A percentile compares a stretch with the other conserved stretches of the same genome.
Evolutionary conservation across 2,797 vertebrate genomes (phyloP).

Genomic region (Potorous gilbertii): DNA sequence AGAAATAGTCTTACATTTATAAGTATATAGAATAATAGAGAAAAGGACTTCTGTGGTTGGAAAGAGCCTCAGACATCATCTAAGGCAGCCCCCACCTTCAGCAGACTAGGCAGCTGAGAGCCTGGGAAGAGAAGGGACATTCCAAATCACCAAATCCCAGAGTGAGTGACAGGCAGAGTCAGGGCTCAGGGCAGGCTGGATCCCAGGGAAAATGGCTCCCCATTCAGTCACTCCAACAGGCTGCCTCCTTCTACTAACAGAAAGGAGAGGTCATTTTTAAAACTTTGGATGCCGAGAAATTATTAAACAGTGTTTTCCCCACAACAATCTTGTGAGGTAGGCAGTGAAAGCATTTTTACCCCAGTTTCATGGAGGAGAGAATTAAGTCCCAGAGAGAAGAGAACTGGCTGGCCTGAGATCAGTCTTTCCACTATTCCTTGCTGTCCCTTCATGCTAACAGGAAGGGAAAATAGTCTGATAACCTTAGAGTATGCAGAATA

Average conservation of each 20-base stretch:
- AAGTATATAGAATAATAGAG: neutral
- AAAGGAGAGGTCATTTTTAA: neutral
- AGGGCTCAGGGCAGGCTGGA: no score
- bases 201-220: neutral
- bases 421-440: neutral
- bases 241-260: neutral
- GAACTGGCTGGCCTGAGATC: neutral
- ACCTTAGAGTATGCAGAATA: neutral
- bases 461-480: neutral
- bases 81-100: neutral
- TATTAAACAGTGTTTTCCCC: neutral
- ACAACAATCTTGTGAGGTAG: neutral
- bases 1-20: neutral
- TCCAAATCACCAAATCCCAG: neutral
- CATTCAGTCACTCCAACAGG: neutral
- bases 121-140: neutral
- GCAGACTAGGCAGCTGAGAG: neutral
- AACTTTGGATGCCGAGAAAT: neutral
- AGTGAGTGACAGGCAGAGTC: neutral
- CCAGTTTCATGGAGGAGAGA: neutral
- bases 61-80: neutral
- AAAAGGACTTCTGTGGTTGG: neutral
- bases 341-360: neutral
- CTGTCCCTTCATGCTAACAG: neutral
- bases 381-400: neutral